A percentile compares a stretch with the other conserved stretches of the same genome.
Conservation (phyloP, 2,113 vertebrate species). For the Sander vitreus region DNA sequence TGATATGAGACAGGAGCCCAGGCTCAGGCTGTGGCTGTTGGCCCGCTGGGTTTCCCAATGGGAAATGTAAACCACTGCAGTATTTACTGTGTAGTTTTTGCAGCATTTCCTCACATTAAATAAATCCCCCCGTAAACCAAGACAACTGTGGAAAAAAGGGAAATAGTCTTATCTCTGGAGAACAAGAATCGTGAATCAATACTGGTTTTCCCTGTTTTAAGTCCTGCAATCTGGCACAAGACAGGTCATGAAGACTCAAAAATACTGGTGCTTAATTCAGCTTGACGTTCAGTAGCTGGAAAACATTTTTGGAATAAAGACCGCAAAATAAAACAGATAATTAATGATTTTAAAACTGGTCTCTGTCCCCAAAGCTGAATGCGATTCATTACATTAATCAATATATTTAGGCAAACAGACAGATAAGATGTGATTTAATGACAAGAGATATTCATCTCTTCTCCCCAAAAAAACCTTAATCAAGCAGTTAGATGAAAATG, state of each 20-base stretch:
- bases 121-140: conserved; percentile 45
- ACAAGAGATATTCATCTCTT: not conserved
- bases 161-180: conserved; percentile 51
- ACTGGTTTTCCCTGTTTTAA: conserved; percentile 55
- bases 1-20: conserved; percentile 58
- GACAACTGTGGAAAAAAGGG: conserved; percentile 42
- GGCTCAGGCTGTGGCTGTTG: conserved; percentile 43
- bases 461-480: not conserved
- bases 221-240: conserved; percentile 24
- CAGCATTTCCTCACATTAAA: conserved; percentile 44
- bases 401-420: conserved; percentile 9
- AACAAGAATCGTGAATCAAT: conserved; percentile 65
- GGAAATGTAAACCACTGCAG: conserved; percentile 63
- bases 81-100: conserved; percentile 57
- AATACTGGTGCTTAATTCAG: conserved; percentile 4
- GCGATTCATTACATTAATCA: conserved; percentile 26
- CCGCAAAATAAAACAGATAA: not conserved
- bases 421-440: conserved; percentile 32
- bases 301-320: conserved; percentile 12
- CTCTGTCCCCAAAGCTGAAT: conserved; percentile 21
- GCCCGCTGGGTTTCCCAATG: conserved; percentile 59
- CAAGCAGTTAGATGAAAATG: not conserved
- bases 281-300: conserved; percentile 2
- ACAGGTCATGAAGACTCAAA: conserved; percentile 40
- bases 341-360: conserved; percentile 28